A percentile compares a stretch with the other conserved stretches of the same genome.
Evolutionary conservation across 2,888 invertebrate genomes (phyloP).

Genomic region (Acanthosepion esculentum): DNA sequence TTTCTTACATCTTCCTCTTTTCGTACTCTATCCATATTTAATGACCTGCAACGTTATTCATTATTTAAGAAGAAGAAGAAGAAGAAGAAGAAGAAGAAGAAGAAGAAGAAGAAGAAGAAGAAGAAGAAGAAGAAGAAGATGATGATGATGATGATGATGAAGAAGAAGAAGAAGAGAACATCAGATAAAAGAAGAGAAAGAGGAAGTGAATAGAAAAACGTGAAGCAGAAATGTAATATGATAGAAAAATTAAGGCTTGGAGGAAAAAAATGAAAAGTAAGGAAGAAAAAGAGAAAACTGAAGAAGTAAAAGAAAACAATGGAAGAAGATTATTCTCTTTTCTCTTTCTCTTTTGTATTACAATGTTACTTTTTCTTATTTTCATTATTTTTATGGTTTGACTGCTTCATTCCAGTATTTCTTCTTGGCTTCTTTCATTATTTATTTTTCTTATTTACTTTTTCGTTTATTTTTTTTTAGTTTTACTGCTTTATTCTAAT

Average conservation of each 20-base stretch:
- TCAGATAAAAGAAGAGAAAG: neutral
- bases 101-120: neutral
- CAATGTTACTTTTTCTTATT: too few relatives aligned
- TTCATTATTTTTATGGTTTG: too few relatives aligned
- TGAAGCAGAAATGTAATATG: neutral
- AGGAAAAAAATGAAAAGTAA: neutral
- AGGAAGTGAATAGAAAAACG: neutral
- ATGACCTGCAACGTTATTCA: too few relatives aligned
- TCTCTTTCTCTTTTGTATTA: too few relatives aligned
- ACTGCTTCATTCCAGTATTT: too few relatives aligned
- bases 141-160: too few relatives aligned
- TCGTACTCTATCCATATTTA: neutral
- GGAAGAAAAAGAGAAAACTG: neutral
- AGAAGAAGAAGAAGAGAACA: neutral
- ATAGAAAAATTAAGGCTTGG: neutral
- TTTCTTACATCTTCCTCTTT: too few relatives aligned
- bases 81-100: neutral
- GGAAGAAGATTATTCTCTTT: too few relatives aligned
- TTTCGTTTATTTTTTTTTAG: too few relatives aligned
- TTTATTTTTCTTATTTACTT: too few relatives aligned
- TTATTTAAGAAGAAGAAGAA: neutral
- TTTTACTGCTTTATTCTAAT: too few relatives aligned
- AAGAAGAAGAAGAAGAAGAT: neutral
- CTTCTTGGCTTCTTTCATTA: too few relatives aligned
- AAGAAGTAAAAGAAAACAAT: neutral